Conservation (phyloP, 37 sponge, comb jelly and placozoan species). For the Chondrilla cf. caribensis region DNA sequence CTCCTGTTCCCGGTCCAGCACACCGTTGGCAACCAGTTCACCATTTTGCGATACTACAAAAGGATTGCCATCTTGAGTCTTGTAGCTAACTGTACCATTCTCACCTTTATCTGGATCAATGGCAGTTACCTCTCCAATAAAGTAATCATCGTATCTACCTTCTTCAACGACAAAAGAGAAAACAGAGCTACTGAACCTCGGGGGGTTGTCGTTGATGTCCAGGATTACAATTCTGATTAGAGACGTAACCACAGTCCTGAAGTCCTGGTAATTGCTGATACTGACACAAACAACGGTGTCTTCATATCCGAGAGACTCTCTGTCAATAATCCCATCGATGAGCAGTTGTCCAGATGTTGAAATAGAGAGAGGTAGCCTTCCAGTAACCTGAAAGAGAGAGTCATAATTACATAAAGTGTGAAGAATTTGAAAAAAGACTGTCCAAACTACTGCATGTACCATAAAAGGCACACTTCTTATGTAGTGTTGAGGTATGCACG, state of each 20-base stretch:
- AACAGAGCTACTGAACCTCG: neutral
- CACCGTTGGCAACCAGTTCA: neutral
- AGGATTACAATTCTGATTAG: neutral
- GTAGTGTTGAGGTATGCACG: too few species aligned
- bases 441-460: too few species aligned
- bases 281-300: neutral
- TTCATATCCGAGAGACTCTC: neutral
- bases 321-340: neutral
- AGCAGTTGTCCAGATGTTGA: neutral
- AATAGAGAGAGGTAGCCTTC: neutral
- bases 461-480: too few species aligned
- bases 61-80: neutral
- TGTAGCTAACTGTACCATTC: neutral
- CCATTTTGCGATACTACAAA: neutral
- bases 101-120: neutral
- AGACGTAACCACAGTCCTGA: neutral
- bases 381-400: too few species aligned
- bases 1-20: neutral
- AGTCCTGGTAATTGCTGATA: conserved; percentile 11
- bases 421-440: too few species aligned
- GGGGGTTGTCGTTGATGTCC: conserved; percentile 5
- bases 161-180: neutral
- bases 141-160: neutral
- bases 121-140: neutral
- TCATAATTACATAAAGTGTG: too few species aligned